These are phyloP conservation scores for Caenorhabditis angaria DNA, from an alignment of 2,888 invertebrate genomes.

Conservation along the genomic window DNA sequence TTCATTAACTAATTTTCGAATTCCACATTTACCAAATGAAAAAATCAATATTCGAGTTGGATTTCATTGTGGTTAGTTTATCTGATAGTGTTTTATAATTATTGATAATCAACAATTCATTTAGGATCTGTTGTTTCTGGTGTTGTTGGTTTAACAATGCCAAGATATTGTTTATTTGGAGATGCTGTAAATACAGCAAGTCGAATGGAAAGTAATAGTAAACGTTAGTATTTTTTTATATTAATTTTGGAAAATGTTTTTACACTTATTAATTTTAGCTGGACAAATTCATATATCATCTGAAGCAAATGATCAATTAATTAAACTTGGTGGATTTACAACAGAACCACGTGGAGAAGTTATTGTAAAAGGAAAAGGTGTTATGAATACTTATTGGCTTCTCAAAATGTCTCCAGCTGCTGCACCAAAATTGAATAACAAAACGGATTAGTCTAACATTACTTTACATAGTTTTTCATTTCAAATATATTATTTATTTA, in stretches of 20 bases:
- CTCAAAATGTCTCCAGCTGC: conserved; percentile 35
- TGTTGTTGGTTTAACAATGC: conserved; percentile 66
- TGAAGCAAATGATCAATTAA: conserved; percentile 22
- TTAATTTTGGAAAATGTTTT: not conserved
- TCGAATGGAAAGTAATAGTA: conserved; percentile 59
- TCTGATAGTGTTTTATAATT: not conserved
- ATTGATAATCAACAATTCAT: not conserved
- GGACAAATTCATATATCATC: conserved; percentile 33
- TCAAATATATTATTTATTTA: no score
- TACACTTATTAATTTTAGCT: conserved; percentile 22
- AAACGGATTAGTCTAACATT: conserved; percentile 17
- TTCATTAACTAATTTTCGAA: conserved; percentile 49
- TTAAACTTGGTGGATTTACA: conserved; percentile 11
- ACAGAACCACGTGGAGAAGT: conserved; percentile 54
- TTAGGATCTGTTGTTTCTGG: conserved; percentile 59
- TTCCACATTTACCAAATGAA: conserved; percentile 65
- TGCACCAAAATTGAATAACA: conserved; percentile 26
- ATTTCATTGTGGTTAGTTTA: conserved; percentile 56
- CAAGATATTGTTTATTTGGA: conserved; percentile 60
- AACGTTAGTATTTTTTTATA: conserved; percentile 36
- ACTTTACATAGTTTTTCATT: conserved; percentile 10
- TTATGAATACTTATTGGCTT: conserved; percentile 61
- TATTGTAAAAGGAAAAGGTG: conserved; percentile 67
- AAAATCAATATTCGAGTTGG: conserved; percentile 66
- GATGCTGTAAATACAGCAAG: conserved; percentile 60